Evolutionary conservation across 2,888 invertebrate species (phyloP).

Genomic region (Orthosia incerta): DNA sequence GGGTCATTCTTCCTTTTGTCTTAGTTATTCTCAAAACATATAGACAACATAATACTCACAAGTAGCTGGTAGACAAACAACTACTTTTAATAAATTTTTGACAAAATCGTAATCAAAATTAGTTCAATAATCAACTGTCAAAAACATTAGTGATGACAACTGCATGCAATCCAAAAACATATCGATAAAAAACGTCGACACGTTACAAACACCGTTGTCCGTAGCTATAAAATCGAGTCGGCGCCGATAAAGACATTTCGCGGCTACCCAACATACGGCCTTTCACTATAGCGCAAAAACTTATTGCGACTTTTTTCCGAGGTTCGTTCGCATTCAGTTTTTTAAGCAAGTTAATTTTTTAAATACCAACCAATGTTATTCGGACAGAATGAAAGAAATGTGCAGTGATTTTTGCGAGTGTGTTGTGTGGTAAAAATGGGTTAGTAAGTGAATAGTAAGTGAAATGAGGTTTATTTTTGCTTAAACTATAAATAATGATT

Average conservation of each 20-base stretch:
- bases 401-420: constrained; percentile 10
- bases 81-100: no score
- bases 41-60: no score
- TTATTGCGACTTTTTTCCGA: constrained; percentile 49
- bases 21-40: background rate
- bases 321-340: constrained; percentile 50
- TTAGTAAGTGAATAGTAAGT: constrained; percentile 19
- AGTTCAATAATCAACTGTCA: background rate
- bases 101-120: background rate
- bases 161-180: constrained; percentile 22
- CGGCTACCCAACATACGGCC: constrained; percentile 71
- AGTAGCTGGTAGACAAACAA: no score
- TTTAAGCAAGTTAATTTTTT: constrained; percentile 63
- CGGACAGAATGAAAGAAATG: constrained; percentile 19
- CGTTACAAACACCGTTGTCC: constrained; percentile 39
- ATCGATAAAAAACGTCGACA: constrained; percentile 62
- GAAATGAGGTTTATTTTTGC: background rate
- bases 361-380: constrained; percentile 56
- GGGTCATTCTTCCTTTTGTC: background rate
- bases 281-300: constrained; percentile 77
- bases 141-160: constrained; percentile 44
- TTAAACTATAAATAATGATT: background rate
- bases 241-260: constrained; percentile 83
- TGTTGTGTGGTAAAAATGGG: constrained; percentile 8
- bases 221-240: constrained; percentile 75